Base-by-base conservation (phyloP, 2,797 vertebrate genomes). In the Benthosema pterotum region DNA sequence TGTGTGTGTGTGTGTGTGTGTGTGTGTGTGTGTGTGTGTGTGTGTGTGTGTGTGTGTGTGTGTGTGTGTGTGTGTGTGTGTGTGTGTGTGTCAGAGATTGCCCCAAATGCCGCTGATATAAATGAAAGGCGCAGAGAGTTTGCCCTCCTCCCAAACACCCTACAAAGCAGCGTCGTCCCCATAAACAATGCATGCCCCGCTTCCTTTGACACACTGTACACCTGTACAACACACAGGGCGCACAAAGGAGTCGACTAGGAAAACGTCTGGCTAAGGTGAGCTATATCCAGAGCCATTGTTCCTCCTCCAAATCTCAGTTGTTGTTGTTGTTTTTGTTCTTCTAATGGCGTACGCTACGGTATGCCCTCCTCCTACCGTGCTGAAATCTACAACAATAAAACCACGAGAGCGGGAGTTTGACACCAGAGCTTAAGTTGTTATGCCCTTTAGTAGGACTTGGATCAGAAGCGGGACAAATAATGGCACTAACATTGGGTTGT, bases 61-160 rank as follows among this genome's bases (percentile, higher is more conserved):
- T 60, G 53, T 77, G 66, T 71, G 58, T 62, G 74, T 82, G 75
- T 74, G 67, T 3, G n/a, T 43, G n/a, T 42, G 75, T 53, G 63
- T 70, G 79, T 52, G 73, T 77, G 72, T 66, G 57, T 85, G 84
- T 89, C 77, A 84, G 80, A 85, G 83, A 88, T 88, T 89, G 83
- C 79, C 85, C 86, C 84, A 75, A 77, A 82, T 88, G 79, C 78
- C 52, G 55, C 77, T 71, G 75, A 83, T 62, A 64, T 78, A 82
- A 90, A 88, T 50, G 73, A 55, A 67, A 84, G 75, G 59, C 52
- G 57, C 79, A 57, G 57, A 0, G 56, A 82, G 78, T 67, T 84
- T 82, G 85, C 89, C 88, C 86, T 88, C 88, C 83, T 85, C 82
- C 78, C 83, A 47, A 91, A 79, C 72, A 67, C 79, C 79, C 76